Evolutionary conservation across 2,797 vertebrate genomes (phyloP), one percentile per base, ranked within the genome.

Genomic region (Buceros bicornis): DNA sequence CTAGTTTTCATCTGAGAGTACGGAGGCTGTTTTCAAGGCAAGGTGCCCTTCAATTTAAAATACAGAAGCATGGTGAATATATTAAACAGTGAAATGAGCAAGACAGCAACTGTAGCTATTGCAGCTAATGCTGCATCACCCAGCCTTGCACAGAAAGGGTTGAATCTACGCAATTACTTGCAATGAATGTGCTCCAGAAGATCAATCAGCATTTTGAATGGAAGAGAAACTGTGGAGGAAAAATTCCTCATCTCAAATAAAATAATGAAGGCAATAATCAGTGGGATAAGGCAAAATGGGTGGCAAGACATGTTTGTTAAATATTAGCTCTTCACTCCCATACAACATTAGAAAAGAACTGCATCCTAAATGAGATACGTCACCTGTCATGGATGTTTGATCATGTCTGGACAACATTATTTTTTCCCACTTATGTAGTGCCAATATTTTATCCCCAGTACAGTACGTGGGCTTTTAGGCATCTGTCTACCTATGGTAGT

Each of bases 1-100:
- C 26, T 29, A 13, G 26, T 81, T 96, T 96, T 93, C 64, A 80
- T 76, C 16, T 56, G 43, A 77, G 48, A 74, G 25, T 73, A 82
- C 1, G 4, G 48, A 95, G 48, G 48, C 26, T 47, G 28, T 69
- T 90, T 95, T 62, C 79, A 90, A 82, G 67, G 70, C 79, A 96
- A 96, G 94, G 94, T 94, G 91, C 89, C 93, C 89, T 96, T 96
- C 89, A 77, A 31, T 82, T 88, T 74, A 84, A 90, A 92, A 93
- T 77, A 87, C 71, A 90, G 80, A 82, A 86, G 21, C 45, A 43
- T 13, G 8, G 37, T 87, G 85, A 90, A 91, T 95, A 71, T 69
- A 90, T 95, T 93, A 84, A 71, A 90, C 31, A 53, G 22, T 8
- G 1, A 92, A 88, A 94, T 66, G 81, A 86, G 9, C 51, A 73